Evolutionary conservation across 1,140 invertebrate species (phyloP), one percentile per base, ranked within the genome.

Genomic region (Heliothis virescens): DNA sequence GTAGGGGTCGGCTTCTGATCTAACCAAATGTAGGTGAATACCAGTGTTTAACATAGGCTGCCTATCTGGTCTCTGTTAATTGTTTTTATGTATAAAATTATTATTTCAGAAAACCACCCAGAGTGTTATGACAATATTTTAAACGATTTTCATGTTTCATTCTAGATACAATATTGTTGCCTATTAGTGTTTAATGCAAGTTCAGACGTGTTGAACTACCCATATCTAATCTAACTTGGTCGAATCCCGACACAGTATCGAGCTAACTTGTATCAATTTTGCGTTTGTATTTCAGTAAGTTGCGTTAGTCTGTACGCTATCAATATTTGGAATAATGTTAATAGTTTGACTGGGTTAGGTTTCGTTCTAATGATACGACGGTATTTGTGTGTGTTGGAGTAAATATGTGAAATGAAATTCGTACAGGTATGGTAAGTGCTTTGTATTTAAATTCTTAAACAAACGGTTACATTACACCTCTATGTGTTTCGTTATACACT

Each of bases 221-320:
- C 59, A 62, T 62, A 63, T 75, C 55, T 75, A 75, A 75, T 76
- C 74, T 65, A 76, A 76, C 74, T 76, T 76, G 26, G n/a, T 63
- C 47, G 10, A 34, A 65, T 65, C 55, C 74, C 65, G 60, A 65
- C 53, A 26, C 73, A 41, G 48, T 16, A n/a, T 48, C 18, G 74
- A 13, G 16, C 60, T n/a, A 60, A 65, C 60, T 65, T 65, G 57
- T 65, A 76, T 76, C 74, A 76, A 76, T 76, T 76, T 76, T 76
- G 60, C 74, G 74, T 76, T 76, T 65, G 60, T 76, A 65, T 76
- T 76, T 53, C 50, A 71, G 16, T 1, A n/a, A 63, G 74, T 75
- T 50, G 18, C 16, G 18, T 63, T 53, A 76, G 53, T 76, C 59
- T 59, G 48, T 65, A 65, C 48, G 60, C 60, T 62, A 53, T 50